Conservation (phyloP, 1,140 invertebrate species). For the Camponotus vicinus region DNA sequence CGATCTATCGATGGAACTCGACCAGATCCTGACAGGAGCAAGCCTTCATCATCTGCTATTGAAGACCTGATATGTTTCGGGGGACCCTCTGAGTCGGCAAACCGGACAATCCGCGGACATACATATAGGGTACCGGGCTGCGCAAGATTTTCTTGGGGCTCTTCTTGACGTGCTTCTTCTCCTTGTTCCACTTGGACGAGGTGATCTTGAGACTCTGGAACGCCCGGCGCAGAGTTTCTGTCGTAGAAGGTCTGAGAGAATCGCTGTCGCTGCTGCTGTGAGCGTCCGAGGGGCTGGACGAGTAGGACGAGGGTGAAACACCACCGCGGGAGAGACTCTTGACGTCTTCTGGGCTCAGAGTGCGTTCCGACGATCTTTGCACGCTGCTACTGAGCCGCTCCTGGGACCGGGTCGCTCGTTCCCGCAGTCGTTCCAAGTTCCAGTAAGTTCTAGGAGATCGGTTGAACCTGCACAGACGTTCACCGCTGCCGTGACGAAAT, state of each 20-base stretch:
- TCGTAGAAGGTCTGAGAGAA: slow-evolving; percentile 88
- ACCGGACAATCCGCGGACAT: slow-evolving; percentile 92
- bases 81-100: slow-evolving; percentile 92
- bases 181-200: slow-evolving; percentile 86
- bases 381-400: slow-evolving; percentile 75
- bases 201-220: slow-evolving; percentile 89
- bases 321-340: slow-evolving; percentile 58
- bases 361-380: slow-evolving; percentile 74
- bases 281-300: slow-evolving; percentile 80
- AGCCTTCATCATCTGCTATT: slow-evolving; percentile 66
- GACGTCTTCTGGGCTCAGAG: slow-evolving; percentile 78
- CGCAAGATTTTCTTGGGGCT: slow-evolving; percentile 90
- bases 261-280: slow-evolving; percentile 86
- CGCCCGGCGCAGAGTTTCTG: slow-evolving; percentile 89
- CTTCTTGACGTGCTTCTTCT: slow-evolving; percentile 84
- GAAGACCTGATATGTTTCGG: slow-evolving; percentile 83
- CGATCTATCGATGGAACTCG: slow-evolving; percentile 73
- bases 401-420: slow-evolving; percentile 72
- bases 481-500: slow-evolving; percentile 76
- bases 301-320: slow-evolving; percentile 76
- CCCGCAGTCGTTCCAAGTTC: slow-evolving; percentile 74
- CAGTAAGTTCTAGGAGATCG: slow-evolving; percentile 70
- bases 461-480: slow-evolving; percentile 72
- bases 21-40: slow-evolving; percentile 77
- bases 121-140: slow-evolving; percentile 92